Conservation (phyloP, 2,113 vertebrate genomes). For the Grallaria varia region DNA sequence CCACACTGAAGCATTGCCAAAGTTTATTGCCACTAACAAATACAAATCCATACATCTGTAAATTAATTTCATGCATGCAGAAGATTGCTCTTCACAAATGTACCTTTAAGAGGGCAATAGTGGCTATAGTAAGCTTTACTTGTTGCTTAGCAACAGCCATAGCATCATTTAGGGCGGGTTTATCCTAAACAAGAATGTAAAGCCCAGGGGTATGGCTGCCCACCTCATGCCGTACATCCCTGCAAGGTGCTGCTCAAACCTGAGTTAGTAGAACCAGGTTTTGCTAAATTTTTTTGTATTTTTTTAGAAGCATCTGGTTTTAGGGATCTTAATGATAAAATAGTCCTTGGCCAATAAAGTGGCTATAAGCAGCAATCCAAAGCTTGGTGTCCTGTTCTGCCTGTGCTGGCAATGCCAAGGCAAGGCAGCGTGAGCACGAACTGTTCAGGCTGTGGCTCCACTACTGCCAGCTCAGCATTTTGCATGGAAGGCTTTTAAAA, state of each 20-base stretch:
- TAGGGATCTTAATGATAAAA: neutral
- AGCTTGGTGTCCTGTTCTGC: neutral
- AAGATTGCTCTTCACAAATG: constrained; percentile 50
- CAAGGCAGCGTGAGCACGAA: neutral
- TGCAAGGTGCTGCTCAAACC: neutral
- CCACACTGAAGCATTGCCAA: constrained; percentile 40
- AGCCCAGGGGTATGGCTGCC: neutral
- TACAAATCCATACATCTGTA: constrained; percentile 50
- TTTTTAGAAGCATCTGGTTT: neutral
- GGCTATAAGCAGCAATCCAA: neutral
- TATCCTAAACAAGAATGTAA: constrained; percentile 30
- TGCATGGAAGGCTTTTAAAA: neutral
- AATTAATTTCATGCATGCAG: constrained; percentile 58
- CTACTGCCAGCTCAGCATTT: neutral
- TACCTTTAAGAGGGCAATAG: constrained; percentile 49
- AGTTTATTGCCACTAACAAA: constrained; percentile 60
- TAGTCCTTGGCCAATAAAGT: neutral
- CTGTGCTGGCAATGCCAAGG: fast-evolving
- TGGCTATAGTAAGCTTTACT: constrained; percentile 32
- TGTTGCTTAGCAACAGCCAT: constrained; percentile 74
- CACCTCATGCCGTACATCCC: neutral
- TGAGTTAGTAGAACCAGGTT: neutral
- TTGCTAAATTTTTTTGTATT: neutral
- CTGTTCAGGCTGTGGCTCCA: neutral
- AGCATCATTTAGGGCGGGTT: constrained; percentile 9